Conservation (phyloP, 2,888 invertebrate genomes). For the Heteropelma amictum region DNA sequence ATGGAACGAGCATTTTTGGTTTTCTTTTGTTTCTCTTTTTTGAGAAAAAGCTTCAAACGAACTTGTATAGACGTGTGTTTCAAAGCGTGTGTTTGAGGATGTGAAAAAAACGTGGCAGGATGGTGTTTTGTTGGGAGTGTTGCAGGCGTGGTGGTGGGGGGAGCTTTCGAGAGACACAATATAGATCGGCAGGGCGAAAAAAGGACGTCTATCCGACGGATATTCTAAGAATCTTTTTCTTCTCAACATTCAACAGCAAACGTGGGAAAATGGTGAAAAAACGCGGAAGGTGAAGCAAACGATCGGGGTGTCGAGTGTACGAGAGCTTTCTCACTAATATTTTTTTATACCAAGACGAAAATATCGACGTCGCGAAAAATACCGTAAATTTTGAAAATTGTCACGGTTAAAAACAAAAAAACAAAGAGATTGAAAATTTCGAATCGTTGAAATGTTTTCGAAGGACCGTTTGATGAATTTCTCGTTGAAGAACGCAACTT, state of each 20-base stretch:
- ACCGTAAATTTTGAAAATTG: too few relatives aligned
- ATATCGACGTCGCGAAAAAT: too few relatives aligned
- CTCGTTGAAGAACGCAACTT: too few relatives aligned
- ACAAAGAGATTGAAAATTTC: too few relatives aligned
- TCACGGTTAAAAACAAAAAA: too few relatives aligned
- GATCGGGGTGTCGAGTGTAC: constrained; percentile 21
- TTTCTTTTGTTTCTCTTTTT: too few relatives aligned
- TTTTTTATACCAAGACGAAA: too few relatives aligned
- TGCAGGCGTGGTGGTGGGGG: constrained; percentile 75
- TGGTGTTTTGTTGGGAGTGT: constrained; percentile 75
- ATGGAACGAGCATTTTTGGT: neutral
- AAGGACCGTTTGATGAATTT: too few relatives aligned
- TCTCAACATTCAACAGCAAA: constrained; percentile 20
- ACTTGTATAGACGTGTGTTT: neutral
- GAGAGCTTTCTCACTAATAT: neutral
- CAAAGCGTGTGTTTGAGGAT: constrained; percentile 9
- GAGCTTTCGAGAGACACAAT: constrained; percentile 67
- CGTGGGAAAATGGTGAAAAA: neutral
- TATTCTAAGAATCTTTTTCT: constrained; percentile 2
- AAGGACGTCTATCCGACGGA: neutral
- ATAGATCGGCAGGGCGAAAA: constrained; percentile 15
- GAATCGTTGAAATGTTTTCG: too few relatives aligned
- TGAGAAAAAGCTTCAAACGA: neutral
- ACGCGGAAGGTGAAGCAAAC: constrained; percentile 23
- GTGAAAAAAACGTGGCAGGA: constrained; percentile 64